phyloP scores from a whole-genome alignment of 2,113 vertebrate genomes.

The Indicator maculatus region DNA sequence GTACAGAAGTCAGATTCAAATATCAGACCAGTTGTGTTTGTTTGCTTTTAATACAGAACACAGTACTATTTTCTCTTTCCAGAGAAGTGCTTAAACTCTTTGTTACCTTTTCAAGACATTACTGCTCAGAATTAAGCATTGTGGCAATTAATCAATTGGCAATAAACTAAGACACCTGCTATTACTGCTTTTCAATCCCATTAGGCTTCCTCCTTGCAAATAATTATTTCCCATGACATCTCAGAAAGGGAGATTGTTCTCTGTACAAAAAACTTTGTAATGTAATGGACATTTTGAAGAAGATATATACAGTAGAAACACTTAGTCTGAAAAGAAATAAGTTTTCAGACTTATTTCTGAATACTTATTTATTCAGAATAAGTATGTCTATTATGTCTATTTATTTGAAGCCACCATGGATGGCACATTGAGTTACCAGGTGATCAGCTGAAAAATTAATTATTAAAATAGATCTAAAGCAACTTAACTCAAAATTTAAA shows the following conservation, averaged over 20 bases:
- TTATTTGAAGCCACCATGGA: constrained; percentile 5
- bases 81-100: constrained; percentile 30
- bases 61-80: constrained; percentile 31
- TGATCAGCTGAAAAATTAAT: constrained; percentile 22
- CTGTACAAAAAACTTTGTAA: constrained; percentile 9
- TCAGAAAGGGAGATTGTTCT: neutral
- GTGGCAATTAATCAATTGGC: constrained; percentile 14
- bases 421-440: constrained; percentile 24
- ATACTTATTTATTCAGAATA: too few relatives aligned
- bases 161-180: constrained; percentile 36
- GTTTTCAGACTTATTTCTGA: too few relatives aligned
- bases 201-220: constrained; percentile 19
- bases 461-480: neutral
- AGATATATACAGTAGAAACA: constrained; percentile 22
- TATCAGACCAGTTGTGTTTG: constrained; percentile 24
- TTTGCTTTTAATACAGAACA: constrained; percentile 16
- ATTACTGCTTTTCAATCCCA: constrained; percentile 25
- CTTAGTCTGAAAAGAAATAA: constrained; percentile 21
- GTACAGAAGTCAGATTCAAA: constrained; percentile 60
- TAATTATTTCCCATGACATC: neutral
- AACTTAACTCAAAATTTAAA: neutral
- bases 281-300: neutral
- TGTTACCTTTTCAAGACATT: constrained; percentile 33
- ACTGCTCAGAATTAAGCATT: constrained; percentile 40
- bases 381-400: neutral